Conservation (phyloP, 2,797 vertebrate species). For the Leuciscus waleckii region DNA sequence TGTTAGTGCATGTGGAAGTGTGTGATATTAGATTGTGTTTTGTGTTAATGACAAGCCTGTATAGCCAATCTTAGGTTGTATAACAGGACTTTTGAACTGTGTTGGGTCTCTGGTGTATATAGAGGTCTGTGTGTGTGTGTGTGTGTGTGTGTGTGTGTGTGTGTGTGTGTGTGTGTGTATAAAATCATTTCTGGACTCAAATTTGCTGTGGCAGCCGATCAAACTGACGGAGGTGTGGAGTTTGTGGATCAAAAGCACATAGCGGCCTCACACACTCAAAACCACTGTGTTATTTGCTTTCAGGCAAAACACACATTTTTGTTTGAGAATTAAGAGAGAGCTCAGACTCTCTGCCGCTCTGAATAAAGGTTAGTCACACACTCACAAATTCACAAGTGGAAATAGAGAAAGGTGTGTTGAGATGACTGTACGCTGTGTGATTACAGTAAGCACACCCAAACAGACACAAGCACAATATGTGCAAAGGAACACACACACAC, state of each 20-base stretch:
- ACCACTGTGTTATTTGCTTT: conserved; percentile 44
- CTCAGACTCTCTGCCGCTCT: conserved; percentile 28
- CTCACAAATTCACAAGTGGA: conserved; percentile 20
- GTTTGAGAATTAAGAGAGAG: conserved; percentile 49
- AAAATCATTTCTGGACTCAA: neutral
- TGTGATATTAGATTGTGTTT: conserved; percentile 43
- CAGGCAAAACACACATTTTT: conserved; percentile 48
- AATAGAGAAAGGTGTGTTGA: conserved; percentile 27
- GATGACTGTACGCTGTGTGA: conserved; percentile 7
- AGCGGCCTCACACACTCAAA: neutral
- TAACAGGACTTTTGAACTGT: conserved; percentile 46
- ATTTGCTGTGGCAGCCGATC: conserved; percentile 9
- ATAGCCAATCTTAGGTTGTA: conserved; percentile 39
- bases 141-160: conserved; percentile 33
- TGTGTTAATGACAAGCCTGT: conserved; percentile 40
- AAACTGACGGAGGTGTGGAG: conserved; percentile 4
- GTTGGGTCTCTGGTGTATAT: conserved; percentile 39
- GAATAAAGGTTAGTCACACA: conserved; percentile 50
- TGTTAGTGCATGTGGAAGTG: conserved; percentile 20
- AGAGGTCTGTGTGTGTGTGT: conserved; percentile 54
- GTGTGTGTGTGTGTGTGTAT: conserved; percentile 49
- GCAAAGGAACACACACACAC: conserved; percentile 18
- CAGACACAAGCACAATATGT: conserved; percentile 7
- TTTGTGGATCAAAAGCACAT: conserved; percentile 24
- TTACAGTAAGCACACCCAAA: conserved; percentile 7